Evolutionary conservation across 1,140 invertebrate species (phyloP).

Genomic region (Parapsyche elsis): DNA sequence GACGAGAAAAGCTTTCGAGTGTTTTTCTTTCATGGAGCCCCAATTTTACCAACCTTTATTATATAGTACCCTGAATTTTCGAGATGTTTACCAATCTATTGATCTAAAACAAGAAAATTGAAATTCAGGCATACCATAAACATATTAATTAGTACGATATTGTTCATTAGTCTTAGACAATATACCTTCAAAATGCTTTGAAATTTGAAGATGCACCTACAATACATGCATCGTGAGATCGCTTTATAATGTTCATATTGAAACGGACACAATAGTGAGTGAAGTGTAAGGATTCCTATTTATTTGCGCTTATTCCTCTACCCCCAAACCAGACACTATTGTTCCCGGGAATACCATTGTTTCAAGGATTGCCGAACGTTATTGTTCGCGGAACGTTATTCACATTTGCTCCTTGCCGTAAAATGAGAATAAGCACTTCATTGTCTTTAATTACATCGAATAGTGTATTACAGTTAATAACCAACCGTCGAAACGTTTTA

Average conservation of each 20-base stretch:
- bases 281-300: conserved; percentile 33
- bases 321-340: conserved; percentile 23
- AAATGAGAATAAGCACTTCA: conserved; percentile 1
- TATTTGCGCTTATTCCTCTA: conserved; percentile 22
- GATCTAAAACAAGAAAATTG: not conserved
- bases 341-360: conserved; percentile 21
- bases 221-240: too few species aligned
- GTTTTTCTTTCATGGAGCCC: not conserved
- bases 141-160: too few species aligned
- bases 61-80: not conserved
- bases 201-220: too few species aligned
- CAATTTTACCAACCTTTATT: not conserved
- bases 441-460: conserved; percentile 15
- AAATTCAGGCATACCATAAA: not conserved
- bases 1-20: conserved; percentile 3
- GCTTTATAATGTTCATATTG: conserved; percentile 26
- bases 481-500: too few species aligned
- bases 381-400: conserved; percentile 18
- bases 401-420: conserved; percentile 23
- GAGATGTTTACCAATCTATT: not conserved
- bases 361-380: conserved; percentile 21
- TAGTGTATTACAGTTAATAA: too few species aligned
- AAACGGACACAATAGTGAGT: conserved; percentile 33
- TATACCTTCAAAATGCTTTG: too few species aligned
- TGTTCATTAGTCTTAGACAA: too few species aligned